These are phyloP conservation scores for Andrena dorsata DNA, from an alignment of 2,888 invertebrate species.

Conservation along the genomic window DNA sequence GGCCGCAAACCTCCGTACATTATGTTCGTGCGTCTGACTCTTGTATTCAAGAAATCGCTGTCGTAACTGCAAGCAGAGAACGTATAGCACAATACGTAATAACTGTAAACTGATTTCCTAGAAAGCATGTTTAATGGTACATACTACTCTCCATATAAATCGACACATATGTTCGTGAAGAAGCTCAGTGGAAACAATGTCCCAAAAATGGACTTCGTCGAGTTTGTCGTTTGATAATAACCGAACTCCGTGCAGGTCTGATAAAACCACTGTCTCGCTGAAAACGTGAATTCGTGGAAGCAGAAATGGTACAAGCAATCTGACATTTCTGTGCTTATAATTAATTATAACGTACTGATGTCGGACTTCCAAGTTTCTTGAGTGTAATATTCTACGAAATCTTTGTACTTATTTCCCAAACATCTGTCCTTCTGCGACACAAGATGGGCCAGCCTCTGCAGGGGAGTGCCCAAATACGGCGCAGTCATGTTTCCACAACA, in stretches of 20 bases:
- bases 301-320: not conserved
- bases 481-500: conserved; percentile 74
- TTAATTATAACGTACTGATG: conserved; percentile 55
- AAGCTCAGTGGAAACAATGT: conserved; percentile 85
- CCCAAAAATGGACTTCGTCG: conserved; percentile 88
- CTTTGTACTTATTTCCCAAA: conserved; percentile 61
- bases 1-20: conserved; percentile 86
- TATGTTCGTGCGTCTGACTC: conserved; percentile 85
- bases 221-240: conserved; percentile 91
- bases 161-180: conserved; percentile 85
- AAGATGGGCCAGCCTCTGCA: conserved; percentile 71
- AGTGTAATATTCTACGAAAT: conserved; percentile 56
- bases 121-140: conserved; percentile 35
- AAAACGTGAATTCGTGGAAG: conserved; percentile 34
- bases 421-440: conserved; percentile 47
- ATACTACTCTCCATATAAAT: conserved; percentile 84
- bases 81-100: too few species aligned
- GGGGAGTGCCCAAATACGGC: conserved; percentile 63
- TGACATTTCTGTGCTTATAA: too few species aligned
- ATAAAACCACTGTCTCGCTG: conserved; percentile 92
- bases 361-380: conserved; percentile 60
- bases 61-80: conserved; percentile 72
- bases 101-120: not conserved
- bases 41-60: conserved; percentile 78
- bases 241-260: conserved; percentile 96